These are phyloP conservation scores for Gallinago jamesoni DNA, from an alignment of 2,113 vertebrate species.

Conservation along the genomic window DNA sequence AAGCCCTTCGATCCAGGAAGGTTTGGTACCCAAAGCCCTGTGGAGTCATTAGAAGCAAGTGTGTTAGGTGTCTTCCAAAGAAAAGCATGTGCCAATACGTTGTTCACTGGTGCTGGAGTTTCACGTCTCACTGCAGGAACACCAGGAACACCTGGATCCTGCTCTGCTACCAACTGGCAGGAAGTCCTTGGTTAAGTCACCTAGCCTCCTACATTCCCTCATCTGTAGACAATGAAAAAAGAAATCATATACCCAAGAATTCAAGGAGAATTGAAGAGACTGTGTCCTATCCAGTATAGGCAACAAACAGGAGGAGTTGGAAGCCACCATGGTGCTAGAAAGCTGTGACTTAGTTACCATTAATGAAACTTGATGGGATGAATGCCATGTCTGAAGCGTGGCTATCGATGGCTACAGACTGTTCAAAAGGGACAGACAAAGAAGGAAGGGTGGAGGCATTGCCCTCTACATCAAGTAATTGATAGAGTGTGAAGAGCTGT, in stretches of 20 bases:
- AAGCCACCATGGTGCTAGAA: not conserved
- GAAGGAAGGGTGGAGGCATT: not conserved
- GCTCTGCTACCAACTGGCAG: not conserved
- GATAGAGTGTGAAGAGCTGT: not conserved
- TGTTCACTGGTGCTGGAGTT: not conserved
- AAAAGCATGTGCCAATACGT: rapidly evolving
- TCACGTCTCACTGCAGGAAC: not conserved
- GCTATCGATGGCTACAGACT: not conserved
- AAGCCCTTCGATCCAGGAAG: conserved; percentile 86
- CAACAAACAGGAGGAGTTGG: not conserved
- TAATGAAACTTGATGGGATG: not conserved
- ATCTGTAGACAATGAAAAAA: not conserved
- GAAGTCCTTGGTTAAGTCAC: not conserved
- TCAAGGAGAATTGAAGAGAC: not conserved
- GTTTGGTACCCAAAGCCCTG: conserved; percentile 87
- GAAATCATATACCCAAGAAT: not conserved
- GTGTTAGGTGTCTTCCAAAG: not conserved
- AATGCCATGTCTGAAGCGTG: not conserved
- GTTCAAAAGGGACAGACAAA: not conserved
- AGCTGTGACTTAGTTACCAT: not conserved
- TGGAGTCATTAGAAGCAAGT: not conserved
- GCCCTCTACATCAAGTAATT: not conserved
- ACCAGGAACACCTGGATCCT: not conserved
- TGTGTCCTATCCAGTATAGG: not conserved
- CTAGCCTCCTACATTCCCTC: not conserved